phyloP scores from a whole-genome alignment of 2,888 invertebrate species.

The Strigamia maritima region DNA sequence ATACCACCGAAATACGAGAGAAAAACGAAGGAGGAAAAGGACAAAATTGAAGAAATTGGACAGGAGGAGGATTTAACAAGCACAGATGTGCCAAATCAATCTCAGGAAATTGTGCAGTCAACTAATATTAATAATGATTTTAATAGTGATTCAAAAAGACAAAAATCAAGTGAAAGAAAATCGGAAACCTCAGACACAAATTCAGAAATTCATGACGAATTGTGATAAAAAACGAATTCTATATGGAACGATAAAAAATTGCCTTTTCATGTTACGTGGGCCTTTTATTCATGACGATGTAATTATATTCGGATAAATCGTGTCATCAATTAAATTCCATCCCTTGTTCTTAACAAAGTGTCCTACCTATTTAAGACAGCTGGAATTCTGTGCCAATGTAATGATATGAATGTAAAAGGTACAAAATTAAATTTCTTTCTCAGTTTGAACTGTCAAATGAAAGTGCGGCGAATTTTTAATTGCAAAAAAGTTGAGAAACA shows the following conservation, averaged over 20 bases:
- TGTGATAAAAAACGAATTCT: not conserved
- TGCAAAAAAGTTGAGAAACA: no score
- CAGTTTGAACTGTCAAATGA: not conserved
- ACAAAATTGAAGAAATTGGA: not conserved
- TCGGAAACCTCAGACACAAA: not conserved
- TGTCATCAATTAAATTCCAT: slow-evolving; percentile 11
- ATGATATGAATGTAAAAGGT: not conserved
- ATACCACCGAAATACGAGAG: not conserved
- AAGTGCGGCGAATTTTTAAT: not conserved
- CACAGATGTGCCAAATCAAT: slow-evolving; percentile 1
- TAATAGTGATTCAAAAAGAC: not conserved
- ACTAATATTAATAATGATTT: not conserved
- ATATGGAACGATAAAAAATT: not conserved
- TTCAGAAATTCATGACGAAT: not conserved
- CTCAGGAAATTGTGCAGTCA: not conserved
- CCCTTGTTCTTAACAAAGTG: not conserved
- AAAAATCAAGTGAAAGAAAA: not conserved
- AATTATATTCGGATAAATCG: not conserved
- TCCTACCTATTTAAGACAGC: not conserved
- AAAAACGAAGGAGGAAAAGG: not conserved
- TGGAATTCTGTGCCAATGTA: slow-evolving; percentile 13
- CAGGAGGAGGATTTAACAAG: not conserved
- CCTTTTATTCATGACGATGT: slow-evolving; percentile 18
- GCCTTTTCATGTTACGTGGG: not conserved
- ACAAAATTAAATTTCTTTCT: not conserved